Evolutionary conservation across 2,797 vertebrate species (phyloP).

Genomic region (Alca torda): DNA sequence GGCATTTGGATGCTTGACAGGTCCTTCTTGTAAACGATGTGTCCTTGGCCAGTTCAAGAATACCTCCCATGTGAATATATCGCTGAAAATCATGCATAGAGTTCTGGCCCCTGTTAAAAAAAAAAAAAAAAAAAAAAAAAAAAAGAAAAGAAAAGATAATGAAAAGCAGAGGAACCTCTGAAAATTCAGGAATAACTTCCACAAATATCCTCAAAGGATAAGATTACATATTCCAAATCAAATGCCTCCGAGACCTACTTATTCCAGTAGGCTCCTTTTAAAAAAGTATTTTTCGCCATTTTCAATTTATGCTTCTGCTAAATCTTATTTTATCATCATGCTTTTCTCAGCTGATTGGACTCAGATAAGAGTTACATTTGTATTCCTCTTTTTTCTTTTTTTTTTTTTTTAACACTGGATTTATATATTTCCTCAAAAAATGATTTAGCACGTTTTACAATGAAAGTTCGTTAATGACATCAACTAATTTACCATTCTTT

Average conservation of each 20-base stretch:
- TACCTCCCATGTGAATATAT: constrained; percentile 39
- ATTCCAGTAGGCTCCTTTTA: neutral
- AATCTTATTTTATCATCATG: neutral
- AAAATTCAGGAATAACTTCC: neutral
- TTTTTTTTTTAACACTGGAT: neutral
- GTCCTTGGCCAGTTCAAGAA: constrained; percentile 49
- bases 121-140: neutral
- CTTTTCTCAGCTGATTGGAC: neutral
- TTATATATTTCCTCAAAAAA: neutral
- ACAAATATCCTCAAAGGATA: neutral
- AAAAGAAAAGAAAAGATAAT: neutral
- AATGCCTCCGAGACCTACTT: neutral
- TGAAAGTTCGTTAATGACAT: neutral
- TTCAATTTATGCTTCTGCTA: neutral
- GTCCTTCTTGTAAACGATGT: constrained; percentile 49
- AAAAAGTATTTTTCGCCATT: neutral
- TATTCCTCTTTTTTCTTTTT: neutral
- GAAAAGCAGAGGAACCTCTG: constrained; percentile 35
- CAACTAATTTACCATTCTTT: neutral
- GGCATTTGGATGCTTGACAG: constrained; percentile 57
- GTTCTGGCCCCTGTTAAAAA: neutral
- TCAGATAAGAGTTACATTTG: neutral
- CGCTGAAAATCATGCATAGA: neutral
- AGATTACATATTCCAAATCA: neutral
- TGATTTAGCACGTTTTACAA: neutral